Base-by-base conservation (phyloP, 1,140 invertebrate genomes). In the Lineus longissimus region DNA sequence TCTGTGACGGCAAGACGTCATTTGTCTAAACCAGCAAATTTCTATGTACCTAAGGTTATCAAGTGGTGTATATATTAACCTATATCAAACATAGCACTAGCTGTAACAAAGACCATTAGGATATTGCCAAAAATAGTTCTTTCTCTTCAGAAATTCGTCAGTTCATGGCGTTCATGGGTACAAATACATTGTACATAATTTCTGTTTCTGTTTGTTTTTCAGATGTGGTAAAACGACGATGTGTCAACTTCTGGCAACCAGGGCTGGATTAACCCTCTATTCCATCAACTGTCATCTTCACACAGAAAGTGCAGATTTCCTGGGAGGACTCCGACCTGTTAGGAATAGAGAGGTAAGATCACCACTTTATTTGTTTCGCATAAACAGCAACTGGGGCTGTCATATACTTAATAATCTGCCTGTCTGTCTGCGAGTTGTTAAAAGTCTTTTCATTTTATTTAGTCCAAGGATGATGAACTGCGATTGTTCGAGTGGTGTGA, bases 271-370 rank as follows among this genome's bases (percentile, higher is more conserved):
- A 61, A 80, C 86, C 55, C 81, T 98, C 23, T 84, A 88, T 55
- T 88, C 89, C 31, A 88, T 99, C 0, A 99, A 98, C 83, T 99
- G 97, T 83, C 97, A 99, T 76, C 94, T 98, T 89, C 93, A 99
- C 76, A 97, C 95, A 1, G 97, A 99, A 81, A 93, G 94, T 71
- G 89, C 95, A 0, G 97, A 99, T 82, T 98, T 99, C 76, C 83
- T 99, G 11, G 97, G 97, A 55, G 94, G 94, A 47, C 81, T 99
- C 2, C 84, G 97, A 69, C 97, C 97, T 2, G 90, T 94, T 1
- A 84, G 95, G 55, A 86, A 90, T 61, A 36, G 45, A 30, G 66
- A 72, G 55, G 71, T 72, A 86, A 55, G 81, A 76, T 55, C 2
- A 40, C 7, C 13, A 25, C n/a, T n/a, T n/a, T n/a, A n/a, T n/a